These are phyloP conservation scores for Ophiodon elongatus DNA, from an alignment of 2,113 vertebrate genomes.

Conservation along the genomic window DNA sequence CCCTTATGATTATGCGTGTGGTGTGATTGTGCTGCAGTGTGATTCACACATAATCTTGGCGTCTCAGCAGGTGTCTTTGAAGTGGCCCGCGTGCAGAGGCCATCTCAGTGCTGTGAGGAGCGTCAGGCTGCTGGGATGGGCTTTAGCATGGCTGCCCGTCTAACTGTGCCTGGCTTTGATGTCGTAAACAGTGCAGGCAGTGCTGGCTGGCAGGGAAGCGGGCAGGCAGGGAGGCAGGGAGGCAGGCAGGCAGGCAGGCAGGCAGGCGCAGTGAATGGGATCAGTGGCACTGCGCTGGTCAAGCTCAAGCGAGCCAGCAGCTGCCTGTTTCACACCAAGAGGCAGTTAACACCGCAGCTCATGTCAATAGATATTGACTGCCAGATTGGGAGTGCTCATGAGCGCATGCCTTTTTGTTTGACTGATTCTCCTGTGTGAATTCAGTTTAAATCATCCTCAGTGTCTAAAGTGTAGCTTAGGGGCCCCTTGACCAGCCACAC, in stretches of 20 bases:
- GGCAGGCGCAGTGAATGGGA: constrained; percentile 66
- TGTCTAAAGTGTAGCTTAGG: constrained; percentile 54
- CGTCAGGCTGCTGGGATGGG: constrained; percentile 71
- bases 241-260: constrained; percentile 54
- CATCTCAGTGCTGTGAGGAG: constrained; percentile 67
- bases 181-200: constrained; percentile 75
- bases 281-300: constrained; percentile 75
- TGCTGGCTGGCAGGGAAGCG: constrained; percentile 60
- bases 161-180: constrained; percentile 78
- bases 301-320: constrained; percentile 72
- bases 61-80: constrained; percentile 80
- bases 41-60: constrained; percentile 68
- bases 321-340: constrained; percentile 75
- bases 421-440: constrained; percentile 65
- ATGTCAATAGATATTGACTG: constrained; percentile 81
- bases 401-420: constrained; percentile 64
- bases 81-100: constrained; percentile 67
- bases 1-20: constrained; percentile 29
- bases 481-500: constrained; percentile 37
- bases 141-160: constrained; percentile 75
- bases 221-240: constrained; percentile 32
- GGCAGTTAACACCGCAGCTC: constrained; percentile 69
- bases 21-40: constrained; percentile 49
- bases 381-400: constrained; percentile 70
- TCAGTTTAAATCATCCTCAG: constrained; percentile 71